A percentile compares a stretch with the other conserved stretches of the same genome.
phyloP scores from a whole-genome alignment of 1,140 invertebrate species.

The Macrobrachium rosenbergii region DNA sequence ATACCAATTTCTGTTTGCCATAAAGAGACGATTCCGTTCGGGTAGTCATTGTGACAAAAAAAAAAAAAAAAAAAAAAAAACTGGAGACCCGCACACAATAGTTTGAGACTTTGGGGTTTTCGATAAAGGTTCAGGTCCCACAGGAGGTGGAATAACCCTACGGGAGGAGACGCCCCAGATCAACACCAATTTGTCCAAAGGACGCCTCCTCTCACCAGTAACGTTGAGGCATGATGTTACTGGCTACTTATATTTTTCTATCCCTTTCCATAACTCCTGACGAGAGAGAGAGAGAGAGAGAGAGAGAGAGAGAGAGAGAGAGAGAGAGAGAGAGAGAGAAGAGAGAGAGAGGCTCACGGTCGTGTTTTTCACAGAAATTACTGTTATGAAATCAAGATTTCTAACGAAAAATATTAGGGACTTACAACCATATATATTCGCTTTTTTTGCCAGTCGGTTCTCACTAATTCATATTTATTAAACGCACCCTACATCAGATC shows the following conservation, averaged over 20 bases:
- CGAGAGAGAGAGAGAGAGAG: no score
- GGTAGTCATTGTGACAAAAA: neutral
- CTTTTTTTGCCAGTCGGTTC: no score
- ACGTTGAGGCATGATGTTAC: no score
- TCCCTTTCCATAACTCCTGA: no score
- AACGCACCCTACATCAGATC: no score
- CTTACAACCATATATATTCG: no score
- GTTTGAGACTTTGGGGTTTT: neutral
- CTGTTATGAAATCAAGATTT: no score
- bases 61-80: slow-evolving; percentile 1
- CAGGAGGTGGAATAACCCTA: neutral
- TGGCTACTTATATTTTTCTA: no score
- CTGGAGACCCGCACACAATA: slow-evolving; percentile 7
- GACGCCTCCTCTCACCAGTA: slow-evolving; percentile 16
- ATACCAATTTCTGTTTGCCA: slow-evolving; percentile 12
- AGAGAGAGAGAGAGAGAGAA: neutral
- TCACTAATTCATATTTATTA: no score
- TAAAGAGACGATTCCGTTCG: slow-evolving; percentile 5
- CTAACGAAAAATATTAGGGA: no score
- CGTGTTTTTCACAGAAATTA: no score
- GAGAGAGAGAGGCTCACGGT: neutral
- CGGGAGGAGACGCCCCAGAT: slow-evolving; percentile 27
- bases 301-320: no score
- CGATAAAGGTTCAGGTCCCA: neutral
- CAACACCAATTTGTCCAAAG: slow-evolving; percentile 53